These are phyloP conservation scores for Molorchus minor DNA, from an alignment of 2,888 invertebrate species.

Conservation along the genomic window DNA sequence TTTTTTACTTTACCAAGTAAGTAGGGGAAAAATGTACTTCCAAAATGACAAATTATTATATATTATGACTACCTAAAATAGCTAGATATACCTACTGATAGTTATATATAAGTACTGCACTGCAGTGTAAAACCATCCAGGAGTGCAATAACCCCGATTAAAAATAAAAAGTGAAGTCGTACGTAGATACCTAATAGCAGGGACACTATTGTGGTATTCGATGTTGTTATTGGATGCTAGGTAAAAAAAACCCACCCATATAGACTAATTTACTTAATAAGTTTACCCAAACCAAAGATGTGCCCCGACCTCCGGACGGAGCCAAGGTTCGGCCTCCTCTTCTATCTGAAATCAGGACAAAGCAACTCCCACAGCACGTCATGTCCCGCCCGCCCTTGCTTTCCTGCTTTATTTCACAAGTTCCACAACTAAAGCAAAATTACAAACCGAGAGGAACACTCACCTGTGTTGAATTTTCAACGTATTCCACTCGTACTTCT, in stretches of 20 bases:
- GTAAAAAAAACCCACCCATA: conserved; percentile 38
- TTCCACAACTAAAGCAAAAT: conserved; percentile 19
- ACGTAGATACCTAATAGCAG: conserved; percentile 9
- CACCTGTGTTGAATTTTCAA: conserved; percentile 55
- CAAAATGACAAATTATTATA: too few species aligned
- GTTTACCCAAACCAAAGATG: conserved; percentile 32
- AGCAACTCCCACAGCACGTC: conserved; percentile 52
- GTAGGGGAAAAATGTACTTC: too few species aligned
- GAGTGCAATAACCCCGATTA: conserved; percentile 8
- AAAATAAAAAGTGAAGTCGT: not conserved
- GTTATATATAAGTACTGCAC: too few species aligned
- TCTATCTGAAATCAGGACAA: conserved; percentile 48
- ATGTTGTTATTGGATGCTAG: conserved; percentile 38
- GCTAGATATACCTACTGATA: too few species aligned
- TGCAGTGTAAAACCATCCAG: too few species aligned
- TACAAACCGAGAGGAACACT: conserved; percentile 40
- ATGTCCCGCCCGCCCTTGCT: conserved; percentile 49
- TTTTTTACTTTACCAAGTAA: too few species aligned
- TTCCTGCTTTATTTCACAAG: too few species aligned
- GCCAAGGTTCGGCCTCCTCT: conserved; percentile 59
- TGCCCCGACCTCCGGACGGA: conserved; percentile 41
- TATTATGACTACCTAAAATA: too few species aligned
- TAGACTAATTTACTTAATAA: conserved; percentile 35
- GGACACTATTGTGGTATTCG: too few species aligned
- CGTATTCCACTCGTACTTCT: conserved; percentile 54